Base-by-base conservation (phyloP, 1,140 invertebrate genomes). In the Panagrolaimus sp. region DNA sequence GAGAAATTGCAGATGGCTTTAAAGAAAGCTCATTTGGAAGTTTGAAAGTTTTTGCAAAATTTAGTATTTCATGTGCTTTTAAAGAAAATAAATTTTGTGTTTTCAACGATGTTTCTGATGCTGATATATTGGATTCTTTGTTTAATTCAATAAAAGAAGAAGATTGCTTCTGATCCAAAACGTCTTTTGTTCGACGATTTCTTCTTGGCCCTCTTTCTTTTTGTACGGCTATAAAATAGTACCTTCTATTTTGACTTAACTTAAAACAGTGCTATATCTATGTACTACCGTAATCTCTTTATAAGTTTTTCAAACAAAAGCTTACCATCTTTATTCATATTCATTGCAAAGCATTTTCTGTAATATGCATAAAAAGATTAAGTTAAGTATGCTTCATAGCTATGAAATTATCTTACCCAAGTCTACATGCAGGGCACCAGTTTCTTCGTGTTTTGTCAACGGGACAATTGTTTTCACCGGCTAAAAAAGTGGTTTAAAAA, bases 401-500 rank as follows among this genome's bases (percentile, higher is more conserved):
- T 57, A 23, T 9, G 8, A 23, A 11, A 27, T 11, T 20, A 4
- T 11, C 51, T n/a, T 57, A 57, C 78, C 89, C 88, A 5, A 92
- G 84, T 63, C 91, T 85, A 80, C 91, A 93, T 75, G 88, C 89
- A 0, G 91, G 91, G 83, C 91, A 92, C 91, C 91, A 92, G 83
- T 93, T 92, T 73, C 91, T 82, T 74, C 91, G 82, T 0, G 89
- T 88, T 86, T 91, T 92, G 81, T 92, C 91, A 20, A 93, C 87
- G 1, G 88, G 82, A 79, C 91, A 93, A 25, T 85, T 85, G n/a
- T 89, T 89, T 69, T 87, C 88, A 25, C 89, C 90, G 69, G 89
- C 89, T 89, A 66, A 46, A 74, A 74, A 65, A 23, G 64, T 46
- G 69, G 38, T 48, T 61, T 43, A n/a, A 47, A 5, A 27, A 57